Evolutionary conservation across 2,888 invertebrate genomes (phyloP), one percentile per base, ranked within the genome.

Genomic region (Diarsia dahlii): DNA sequence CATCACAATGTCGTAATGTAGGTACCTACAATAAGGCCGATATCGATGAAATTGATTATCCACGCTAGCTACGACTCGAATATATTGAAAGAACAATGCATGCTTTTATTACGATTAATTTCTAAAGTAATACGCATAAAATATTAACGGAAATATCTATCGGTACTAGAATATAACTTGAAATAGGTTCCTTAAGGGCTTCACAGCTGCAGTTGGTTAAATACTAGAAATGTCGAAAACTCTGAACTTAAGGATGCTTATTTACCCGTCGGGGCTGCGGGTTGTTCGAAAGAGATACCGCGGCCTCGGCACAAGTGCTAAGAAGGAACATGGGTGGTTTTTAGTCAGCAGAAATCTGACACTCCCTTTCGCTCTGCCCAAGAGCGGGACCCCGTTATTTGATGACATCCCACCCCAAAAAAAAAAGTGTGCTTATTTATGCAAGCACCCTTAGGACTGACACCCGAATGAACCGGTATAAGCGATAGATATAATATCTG

Each of bases 31-130:
- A 28, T 62, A 62, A 15, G 18, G 34, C 45, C 62, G 46, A 78
- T 79, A 76, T 79, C 71, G 48, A 48, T 48, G 46, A 48, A 76
- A 76, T 76, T 62, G 71, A 79, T 76, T 76, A 76, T 63, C 23
- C 28, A 13, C 80, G 39, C 54, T 63, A n/a, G 39, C 54, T 62
- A 54, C 23, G 20, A n/a, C 12, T 52, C 15, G 39, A 54, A 70
- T 75, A 62, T 48, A 39, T 20, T 12, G 2, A 20, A 23, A 60
- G 15, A 52, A 52, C 34, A 60, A 20, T 50, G 28, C 10, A 1
- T 54, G 15, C 20, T 46, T 28, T 46, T 39, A 60, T n/a, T 60
- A 52, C 3, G 52, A 50, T 60, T 60, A 0, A 46, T 78, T 78
- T 69, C 50, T 15, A 20, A 60, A 46, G 58, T 58, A 34, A 50